Conservation (phyloP, 2,888 invertebrate species). For the Drosophila mettleri region DNA sequence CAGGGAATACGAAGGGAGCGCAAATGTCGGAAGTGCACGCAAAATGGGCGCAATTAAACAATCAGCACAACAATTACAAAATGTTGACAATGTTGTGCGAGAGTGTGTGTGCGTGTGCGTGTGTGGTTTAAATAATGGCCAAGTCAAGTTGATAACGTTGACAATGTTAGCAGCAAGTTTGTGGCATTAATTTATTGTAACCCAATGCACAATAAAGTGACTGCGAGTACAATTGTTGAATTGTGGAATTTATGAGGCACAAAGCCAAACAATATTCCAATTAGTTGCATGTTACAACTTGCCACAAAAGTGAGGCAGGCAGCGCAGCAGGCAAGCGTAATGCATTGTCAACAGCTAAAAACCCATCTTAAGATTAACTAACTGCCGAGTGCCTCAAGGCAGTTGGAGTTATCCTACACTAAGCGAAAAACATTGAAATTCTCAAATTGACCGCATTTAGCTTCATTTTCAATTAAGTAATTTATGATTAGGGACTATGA, state of each 20-base stretch:
- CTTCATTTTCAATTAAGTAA: neutral
- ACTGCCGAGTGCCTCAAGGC: conserved; percentile 52
- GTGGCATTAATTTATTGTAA: conserved; percentile 74
- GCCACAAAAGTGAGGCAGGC: neutral
- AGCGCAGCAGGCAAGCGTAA: neutral
- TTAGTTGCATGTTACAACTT: conserved; percentile 46
- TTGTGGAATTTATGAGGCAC: conserved; percentile 52
- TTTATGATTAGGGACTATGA: too few species aligned
- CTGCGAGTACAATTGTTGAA: conserved; percentile 46
- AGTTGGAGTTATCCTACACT: conserved; percentile 3
- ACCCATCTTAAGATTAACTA: conserved; percentile 59
- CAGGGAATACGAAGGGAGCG: conserved; percentile 19
- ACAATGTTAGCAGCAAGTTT: conserved; percentile 75
- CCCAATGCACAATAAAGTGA: conserved; percentile 69
- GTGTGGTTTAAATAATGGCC: conserved; percentile 50
- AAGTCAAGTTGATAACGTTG: conserved; percentile 70
- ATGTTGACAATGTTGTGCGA: conserved; percentile 46
- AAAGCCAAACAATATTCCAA: conserved; percentile 48
- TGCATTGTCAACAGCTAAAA: conserved; percentile 37
- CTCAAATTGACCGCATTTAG: too few species aligned
- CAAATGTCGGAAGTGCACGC: conserved; percentile 65
- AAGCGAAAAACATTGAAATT: neutral
- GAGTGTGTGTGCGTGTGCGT: conserved; percentile 3
- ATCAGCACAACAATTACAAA: conserved; percentile 78
- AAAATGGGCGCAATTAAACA: conserved; percentile 81